phyloP scores from a whole-genome alignment of 2,888 invertebrate genomes.

The Thera britannica region DNA sequence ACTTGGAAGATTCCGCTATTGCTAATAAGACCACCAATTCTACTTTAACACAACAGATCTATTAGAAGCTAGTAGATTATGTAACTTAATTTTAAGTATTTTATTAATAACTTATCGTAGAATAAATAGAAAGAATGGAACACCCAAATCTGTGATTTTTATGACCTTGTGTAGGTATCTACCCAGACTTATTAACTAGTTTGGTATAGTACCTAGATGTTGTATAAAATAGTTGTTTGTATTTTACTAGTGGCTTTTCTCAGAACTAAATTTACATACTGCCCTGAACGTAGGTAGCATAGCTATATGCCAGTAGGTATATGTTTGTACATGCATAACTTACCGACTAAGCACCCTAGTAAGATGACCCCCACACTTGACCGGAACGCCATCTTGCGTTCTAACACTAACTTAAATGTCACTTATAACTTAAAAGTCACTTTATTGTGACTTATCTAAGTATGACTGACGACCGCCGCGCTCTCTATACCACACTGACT shows the following conservation, averaged over 20 bases:
- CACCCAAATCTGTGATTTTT: too few relatives aligned
- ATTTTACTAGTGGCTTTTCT: neutral
- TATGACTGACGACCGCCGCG: slow-evolving; percentile 70
- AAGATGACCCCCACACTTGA: slow-evolving; percentile 65
- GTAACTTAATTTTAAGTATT: too few relatives aligned
- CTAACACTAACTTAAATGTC: slow-evolving; percentile 56
- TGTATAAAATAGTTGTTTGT: neutral
- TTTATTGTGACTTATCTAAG: slow-evolving; percentile 65
- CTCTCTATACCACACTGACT: slow-evolving; percentile 77
- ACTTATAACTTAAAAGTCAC: slow-evolving; percentile 69
- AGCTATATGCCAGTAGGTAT: slow-evolving; percentile 3
- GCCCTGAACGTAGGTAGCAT: neutral
- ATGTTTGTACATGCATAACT: slow-evolving; percentile 48
- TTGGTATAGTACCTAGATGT: neutral
- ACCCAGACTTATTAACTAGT: neutral
- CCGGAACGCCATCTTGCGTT: slow-evolving; percentile 74
- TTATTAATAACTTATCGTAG: too few relatives aligned
- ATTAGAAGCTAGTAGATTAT: too few relatives aligned
- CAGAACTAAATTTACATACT: slow-evolving; percentile 16
- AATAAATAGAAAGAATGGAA: too few relatives aligned
- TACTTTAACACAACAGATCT: too few relatives aligned
- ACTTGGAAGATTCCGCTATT: too few relatives aligned
- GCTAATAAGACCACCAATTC: too few relatives aligned
- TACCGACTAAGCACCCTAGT: slow-evolving; percentile 73
- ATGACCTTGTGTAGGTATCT: too few relatives aligned